Conservation (phyloP, 92 coral and sea anemone species). For the Zoanthus sansibaricus region DNA sequence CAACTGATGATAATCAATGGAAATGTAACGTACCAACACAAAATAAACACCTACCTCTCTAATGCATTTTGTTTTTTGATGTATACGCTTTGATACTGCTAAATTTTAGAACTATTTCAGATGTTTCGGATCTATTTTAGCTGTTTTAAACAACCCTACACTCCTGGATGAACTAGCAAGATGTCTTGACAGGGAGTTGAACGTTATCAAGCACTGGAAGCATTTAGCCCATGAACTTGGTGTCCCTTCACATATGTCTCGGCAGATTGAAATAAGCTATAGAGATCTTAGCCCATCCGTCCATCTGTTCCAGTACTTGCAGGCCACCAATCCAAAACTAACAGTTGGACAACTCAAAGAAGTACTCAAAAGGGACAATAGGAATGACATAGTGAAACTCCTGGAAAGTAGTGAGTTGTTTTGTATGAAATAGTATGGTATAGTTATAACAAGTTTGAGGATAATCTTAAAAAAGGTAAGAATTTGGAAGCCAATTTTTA, state of each 20-base stretch:
- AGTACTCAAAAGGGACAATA: not conserved
- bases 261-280: constrained; percentile 23
- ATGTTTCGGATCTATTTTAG: not conserved
- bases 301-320: constrained; percentile 18
- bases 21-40: too few species aligned
- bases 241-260: constrained; percentile 14
- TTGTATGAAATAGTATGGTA: too few species aligned
- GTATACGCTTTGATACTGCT: too few species aligned
- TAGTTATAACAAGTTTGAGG: too few species aligned
- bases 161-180: constrained; percentile 19
- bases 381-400: constrained; percentile 7
- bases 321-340: not conserved
- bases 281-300: constrained; percentile 14
- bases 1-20: too few species aligned
- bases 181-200: constrained; percentile 21
- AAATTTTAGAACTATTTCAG: too few species aligned
- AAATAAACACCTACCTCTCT: too few species aligned
- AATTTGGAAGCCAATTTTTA: too few species aligned
- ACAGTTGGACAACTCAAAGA: not conserved
- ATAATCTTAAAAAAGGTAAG: too few species aligned
- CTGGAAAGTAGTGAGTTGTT: not conserved
- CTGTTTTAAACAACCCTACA: constrained; percentile 15
- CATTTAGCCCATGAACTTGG: constrained; percentile 21
- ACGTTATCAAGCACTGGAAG: constrained; percentile 19
- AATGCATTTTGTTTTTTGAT: too few species aligned